Conservation (phyloP, 2,797 vertebrate species). For the Chaenodraco wilsoni region DNA sequence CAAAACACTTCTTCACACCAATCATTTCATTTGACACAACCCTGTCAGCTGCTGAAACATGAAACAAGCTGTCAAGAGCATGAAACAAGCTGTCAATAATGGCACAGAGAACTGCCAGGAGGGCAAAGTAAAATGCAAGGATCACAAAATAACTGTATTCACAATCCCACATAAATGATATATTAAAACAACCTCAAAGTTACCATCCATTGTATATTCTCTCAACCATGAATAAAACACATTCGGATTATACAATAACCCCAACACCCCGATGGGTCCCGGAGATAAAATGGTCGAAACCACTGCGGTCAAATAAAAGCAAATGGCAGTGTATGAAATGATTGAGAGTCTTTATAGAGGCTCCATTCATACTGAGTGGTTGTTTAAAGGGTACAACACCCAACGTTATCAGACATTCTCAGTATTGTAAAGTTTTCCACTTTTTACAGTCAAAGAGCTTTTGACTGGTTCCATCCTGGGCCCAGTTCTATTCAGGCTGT, state of each 20-base stretch:
- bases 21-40: conserved; percentile 73
- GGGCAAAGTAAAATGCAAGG: conserved; percentile 25
- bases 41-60: conserved; percentile 73
- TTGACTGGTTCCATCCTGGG: no score
- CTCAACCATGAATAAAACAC: conserved; percentile 38
- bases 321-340: conserved; percentile 35
- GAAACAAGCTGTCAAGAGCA: conserved; percentile 74
- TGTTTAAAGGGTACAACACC: no score
- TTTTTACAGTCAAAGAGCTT: no score
- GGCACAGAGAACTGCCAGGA: conserved; percentile 16
- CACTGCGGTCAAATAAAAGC: conserved; percentile 46
- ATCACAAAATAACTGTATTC: conserved; percentile 53
- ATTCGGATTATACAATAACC: conserved; percentile 30
- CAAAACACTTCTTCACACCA: conserved; percentile 59
- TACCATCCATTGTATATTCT: conserved; percentile 39
- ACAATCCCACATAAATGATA: conserved; percentile 56
- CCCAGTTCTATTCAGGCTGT: no score
- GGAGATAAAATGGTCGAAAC: conserved; percentile 25
- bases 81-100: conserved; percentile 76
- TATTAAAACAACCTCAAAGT: conserved; percentile 49
- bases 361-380: background rate
- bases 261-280: background rate
- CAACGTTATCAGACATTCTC: no score
- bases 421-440: no score
- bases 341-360: conserved; percentile 49